These are phyloP conservation scores for Cantharis nigra DNA, from an alignment of 2,888 invertebrate genomes.

Conservation along the genomic window DNA sequence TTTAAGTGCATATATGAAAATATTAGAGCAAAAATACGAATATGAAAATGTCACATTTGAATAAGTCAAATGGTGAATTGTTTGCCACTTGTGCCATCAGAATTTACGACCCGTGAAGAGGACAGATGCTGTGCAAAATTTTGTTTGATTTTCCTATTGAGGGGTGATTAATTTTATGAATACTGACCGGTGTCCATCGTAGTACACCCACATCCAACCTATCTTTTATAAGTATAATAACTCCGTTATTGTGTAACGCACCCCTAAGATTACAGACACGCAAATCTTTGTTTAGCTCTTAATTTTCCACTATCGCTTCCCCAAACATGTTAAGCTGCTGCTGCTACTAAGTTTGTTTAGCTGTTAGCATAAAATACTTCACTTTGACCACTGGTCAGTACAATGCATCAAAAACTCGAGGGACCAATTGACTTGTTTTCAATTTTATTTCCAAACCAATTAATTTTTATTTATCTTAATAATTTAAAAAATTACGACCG, in stretches of 20 bases:
- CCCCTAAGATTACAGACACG: not conserved
- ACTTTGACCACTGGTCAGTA: constrained; percentile 1
- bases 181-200: constrained; percentile 51
- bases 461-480: not conserved
- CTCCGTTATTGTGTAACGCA: not conserved
- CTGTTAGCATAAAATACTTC: constrained; percentile 3
- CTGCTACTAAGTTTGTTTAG: not conserved
- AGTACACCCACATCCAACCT: not conserved
- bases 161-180: constrained; percentile 44
- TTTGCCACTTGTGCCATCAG: constrained; percentile 16
- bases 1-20: constrained; percentile 45
- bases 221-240: not conserved
- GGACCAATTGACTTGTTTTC: constrained; percentile 12
- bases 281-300: not conserved
- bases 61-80: constrained; percentile 41
- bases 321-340: not conserved
- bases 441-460: not conserved
- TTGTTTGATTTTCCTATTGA: constrained; percentile 43
- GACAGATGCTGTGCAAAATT: constrained; percentile 48
- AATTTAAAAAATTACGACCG: not conserved
- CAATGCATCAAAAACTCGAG: constrained; percentile 5
- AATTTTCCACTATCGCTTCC: not conserved
- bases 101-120: constrained; percentile 49
- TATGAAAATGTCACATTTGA: constrained; percentile 52
- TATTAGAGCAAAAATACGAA: constrained; percentile 46